Percentiles rank a stretch among this genome's conserved stretches.
Conservation (phyloP, 2,113 vertebrate genomes). For the Myiopsitta monachus region DNA sequence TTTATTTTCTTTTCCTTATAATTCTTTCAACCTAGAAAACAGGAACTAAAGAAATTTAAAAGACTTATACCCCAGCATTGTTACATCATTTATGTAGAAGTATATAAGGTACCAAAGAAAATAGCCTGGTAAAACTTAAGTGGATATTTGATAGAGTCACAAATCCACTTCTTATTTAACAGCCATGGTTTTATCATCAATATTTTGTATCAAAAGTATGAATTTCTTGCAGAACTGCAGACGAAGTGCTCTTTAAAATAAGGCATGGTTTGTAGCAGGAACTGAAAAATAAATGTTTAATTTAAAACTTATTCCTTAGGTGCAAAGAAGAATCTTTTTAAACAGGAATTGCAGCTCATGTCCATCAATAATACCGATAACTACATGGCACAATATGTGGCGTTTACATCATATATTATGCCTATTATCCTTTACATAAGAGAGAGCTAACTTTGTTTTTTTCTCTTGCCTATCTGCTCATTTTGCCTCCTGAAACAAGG, state of each 20-base stretch:
- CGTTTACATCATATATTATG: neutral
- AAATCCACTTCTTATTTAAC: conserved; percentile 34
- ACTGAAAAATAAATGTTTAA: conserved; percentile 1
- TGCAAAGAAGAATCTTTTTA: neutral
- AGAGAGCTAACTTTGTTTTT: neutral
- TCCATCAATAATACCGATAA: neutral
- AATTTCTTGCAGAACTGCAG: neutral
- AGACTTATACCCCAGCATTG: neutral
- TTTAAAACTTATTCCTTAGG: neutral
- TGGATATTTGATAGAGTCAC: neutral
- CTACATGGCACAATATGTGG: neutral
- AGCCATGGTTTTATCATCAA: neutral
- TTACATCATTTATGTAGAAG: neutral
- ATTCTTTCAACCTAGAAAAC: neutral
- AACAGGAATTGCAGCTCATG: neutral
- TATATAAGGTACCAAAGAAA: neutral
- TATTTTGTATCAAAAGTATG: neutral
- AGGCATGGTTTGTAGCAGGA: neutral
- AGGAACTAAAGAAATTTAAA: neutral
- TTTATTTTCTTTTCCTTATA: neutral
- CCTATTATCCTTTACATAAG: neutral
- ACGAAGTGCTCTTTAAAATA: neutral
- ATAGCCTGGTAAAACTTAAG: neutral
- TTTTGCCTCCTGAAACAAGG: neutral
- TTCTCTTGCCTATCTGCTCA: neutral